Base-by-base conservation (phyloP, 2,888 invertebrate species). In the Eulithis prunata region DNA sequence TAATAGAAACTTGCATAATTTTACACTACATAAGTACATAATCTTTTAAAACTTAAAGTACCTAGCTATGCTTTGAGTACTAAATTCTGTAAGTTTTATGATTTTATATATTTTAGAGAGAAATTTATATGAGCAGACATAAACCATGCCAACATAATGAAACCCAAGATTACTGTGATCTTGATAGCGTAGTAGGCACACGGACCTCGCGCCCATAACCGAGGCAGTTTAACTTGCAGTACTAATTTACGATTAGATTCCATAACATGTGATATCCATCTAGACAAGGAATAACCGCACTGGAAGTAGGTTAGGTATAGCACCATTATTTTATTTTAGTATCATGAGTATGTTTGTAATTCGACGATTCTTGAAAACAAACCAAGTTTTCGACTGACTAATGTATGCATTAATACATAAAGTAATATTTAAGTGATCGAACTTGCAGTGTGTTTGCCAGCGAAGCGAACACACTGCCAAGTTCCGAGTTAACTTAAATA, bases 381-480 rank as follows among this genome's bases (percentile, higher is more conserved):
- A 64, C 64, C 46, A 60, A 66, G 41, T 58, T 45, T 36, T 21
- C 62, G 14, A 47, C 57, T 63, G 60, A 62, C 62, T 68, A 62
- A 64, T 69, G 63, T 60, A 32, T 58, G 56, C 51, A 64, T 64
- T 57, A 57, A 69, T 28, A n/a, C 46, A 3, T 46, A 13, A 62
- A 64, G 64, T 68, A 66, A 70, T 60, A 71, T 64, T 70, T 66
- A 67, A 66, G 67, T 68, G 66, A 73, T 68, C 69, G 69, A 68
- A 71, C 67, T 64, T 62, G 61, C 57, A 61, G 61, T 58, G 49
- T 11, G 69, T 68, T 70, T 70, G 68, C 71, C 71, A 74, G 69
- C 66, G 62, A 71, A 66, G 66, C 71, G 62, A 66, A 70, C 66
- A 70, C 72, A 64, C 69, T 78, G 73, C 75, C 69, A 75, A 75